These are phyloP conservation scores for Phaethornis superciliosus DNA, from an alignment of 2,113 vertebrate genomes.

Conservation along the genomic window DNA sequence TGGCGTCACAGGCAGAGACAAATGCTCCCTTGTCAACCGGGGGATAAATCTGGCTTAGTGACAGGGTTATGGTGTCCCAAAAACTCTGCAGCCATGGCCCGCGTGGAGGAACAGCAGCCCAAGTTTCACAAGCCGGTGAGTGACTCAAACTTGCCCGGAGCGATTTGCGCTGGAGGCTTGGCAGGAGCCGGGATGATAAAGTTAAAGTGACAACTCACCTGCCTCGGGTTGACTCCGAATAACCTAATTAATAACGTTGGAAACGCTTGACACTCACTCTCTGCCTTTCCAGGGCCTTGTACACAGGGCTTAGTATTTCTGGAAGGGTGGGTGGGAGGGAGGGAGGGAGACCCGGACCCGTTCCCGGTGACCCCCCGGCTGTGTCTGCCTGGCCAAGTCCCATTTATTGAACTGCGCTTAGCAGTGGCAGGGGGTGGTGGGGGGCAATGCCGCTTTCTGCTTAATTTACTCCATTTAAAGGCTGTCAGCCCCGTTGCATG, in stretches of 20 bases:
- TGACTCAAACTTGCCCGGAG: background rate
- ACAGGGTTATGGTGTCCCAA: accelerated
- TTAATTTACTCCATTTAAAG: too few species aligned
- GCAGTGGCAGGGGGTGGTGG: too few species aligned
- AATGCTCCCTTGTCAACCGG: accelerated
- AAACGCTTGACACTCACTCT: background rate
- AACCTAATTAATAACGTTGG: background rate
- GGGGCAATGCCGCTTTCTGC: too few species aligned
- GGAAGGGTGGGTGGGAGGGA: background rate
- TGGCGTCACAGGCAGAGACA: accelerated
- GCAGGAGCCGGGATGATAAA: background rate
- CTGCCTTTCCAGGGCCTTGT: too few species aligned
- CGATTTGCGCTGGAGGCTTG: background rate
- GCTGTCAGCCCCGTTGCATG: too few species aligned
- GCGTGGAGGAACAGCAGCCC: too few species aligned
- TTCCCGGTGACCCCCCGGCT: too few species aligned
- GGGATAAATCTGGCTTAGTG: background rate
- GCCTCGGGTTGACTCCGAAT: background rate
- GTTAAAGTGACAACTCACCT: conserved; percentile 6
- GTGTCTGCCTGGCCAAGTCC: too few species aligned
- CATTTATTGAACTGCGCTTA: too few species aligned
- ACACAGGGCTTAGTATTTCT: background rate
- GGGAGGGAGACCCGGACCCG: background rate
- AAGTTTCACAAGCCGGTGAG: background rate
- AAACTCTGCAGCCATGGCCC: background rate